phyloP scores from a whole-genome alignment of 2,888 invertebrate genomes.

The Agonopterix heracliana region DNA sequence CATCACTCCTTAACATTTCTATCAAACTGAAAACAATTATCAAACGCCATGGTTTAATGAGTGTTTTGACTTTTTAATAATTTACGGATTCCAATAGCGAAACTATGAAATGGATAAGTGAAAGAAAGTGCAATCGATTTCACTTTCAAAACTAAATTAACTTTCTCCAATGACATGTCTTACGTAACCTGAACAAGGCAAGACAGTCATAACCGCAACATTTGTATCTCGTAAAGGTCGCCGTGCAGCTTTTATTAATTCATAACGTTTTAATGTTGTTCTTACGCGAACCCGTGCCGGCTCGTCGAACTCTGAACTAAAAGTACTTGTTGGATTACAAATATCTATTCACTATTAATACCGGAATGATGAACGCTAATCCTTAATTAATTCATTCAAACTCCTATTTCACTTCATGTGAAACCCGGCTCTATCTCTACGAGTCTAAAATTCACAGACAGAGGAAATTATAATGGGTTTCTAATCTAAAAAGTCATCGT shows the following conservation, averaged over 20 bases:
- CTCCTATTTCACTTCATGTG: no score
- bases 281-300: slow-evolving; percentile 9
- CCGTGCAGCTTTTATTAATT: slow-evolving; percentile 31
- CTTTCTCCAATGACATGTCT: slow-evolving; percentile 75
- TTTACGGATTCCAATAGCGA: slow-evolving; percentile 39
- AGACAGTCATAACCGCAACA: slow-evolving; percentile 63
- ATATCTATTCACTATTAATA: no score
- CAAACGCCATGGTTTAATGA: neutral
- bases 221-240: slow-evolving; percentile 65
- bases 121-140: slow-evolving; percentile 76
- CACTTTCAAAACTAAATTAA: slow-evolving; percentile 77
- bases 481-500: neutral
- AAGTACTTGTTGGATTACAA: no score
- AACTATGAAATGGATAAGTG: slow-evolving; percentile 67
- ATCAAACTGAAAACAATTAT: no score
- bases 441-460: no score
- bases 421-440: no score
- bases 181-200: slow-evolving; percentile 68
- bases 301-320: neutral
- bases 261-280: slow-evolving; percentile 24
- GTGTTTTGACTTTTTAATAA: neutral
- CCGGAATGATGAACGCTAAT: no score
- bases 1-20: no score
- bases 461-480: neutral
- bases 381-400: no score